These are phyloP conservation scores for Siniperca undulata DNA, from an alignment of 2,797 vertebrate species.

Conservation along the genomic window DNA sequence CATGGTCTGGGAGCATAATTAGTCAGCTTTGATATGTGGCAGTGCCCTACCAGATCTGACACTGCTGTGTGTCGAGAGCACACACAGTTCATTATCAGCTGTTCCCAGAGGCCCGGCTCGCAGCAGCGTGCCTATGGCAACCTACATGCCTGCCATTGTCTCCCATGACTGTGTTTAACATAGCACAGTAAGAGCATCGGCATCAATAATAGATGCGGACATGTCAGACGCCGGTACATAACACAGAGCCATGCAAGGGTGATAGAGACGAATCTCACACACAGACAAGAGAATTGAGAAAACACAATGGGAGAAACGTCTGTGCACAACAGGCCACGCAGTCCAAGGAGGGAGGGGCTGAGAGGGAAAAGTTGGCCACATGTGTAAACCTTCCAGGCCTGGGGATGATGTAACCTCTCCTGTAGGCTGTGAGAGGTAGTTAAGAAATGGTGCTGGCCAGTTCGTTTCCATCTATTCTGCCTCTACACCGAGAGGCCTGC, in stretches of 20 bases:
- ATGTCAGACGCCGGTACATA: constrained; percentile 43
- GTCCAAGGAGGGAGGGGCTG: constrained; percentile 49
- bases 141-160: constrained; percentile 70
- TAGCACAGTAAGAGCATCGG: constrained; percentile 63
- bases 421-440: constrained; percentile 33
- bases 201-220: constrained; percentile 83
- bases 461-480: constrained; percentile 33
- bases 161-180: constrained; percentile 72
- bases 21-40: constrained; percentile 56
- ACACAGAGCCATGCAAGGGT: constrained; percentile 2
- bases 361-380: constrained; percentile 51
- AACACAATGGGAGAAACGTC: constrained; percentile 56
- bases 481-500: not conserved
- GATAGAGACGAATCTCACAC: not conserved
- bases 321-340: constrained; percentile 37
- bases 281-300: not conserved
- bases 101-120: constrained; percentile 69
- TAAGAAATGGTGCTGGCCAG: constrained; percentile 14
- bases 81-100: constrained; percentile 77
- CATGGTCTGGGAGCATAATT: constrained; percentile 22
- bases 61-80: constrained; percentile 39
- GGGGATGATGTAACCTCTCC: constrained; percentile 67
- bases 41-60: constrained; percentile 52
- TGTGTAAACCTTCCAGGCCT: constrained; percentile 60
- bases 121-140: constrained; percentile 76